These are phyloP conservation scores for Cosmopolites sordidus DNA, from an alignment of 2,888 invertebrate species.

Conservation along the genomic window DNA sequence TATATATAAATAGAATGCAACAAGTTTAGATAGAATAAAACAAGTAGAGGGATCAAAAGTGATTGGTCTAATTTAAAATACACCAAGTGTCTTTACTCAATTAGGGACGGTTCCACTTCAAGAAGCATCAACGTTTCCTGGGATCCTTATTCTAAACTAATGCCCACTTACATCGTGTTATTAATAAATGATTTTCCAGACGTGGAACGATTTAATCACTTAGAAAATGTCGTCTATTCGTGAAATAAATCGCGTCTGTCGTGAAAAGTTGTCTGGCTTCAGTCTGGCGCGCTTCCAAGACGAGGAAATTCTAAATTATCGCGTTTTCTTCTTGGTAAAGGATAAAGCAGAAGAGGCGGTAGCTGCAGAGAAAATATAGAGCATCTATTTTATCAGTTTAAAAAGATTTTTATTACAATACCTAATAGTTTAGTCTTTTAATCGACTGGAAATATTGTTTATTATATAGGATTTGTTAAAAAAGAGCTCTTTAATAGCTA, in stretches of 20 bases:
- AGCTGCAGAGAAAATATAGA: not conserved
- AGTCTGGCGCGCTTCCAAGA: conserved; percentile 13
- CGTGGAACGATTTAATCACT: conserved; percentile 20
- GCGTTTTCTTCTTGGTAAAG: not conserved
- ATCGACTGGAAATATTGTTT: too few relatives aligned
- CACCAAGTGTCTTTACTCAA: too few relatives aligned
- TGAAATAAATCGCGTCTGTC: conserved; percentile 18
- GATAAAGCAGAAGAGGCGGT: not conserved
- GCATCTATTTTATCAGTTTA: not conserved
- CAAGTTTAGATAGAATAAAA: too few relatives aligned
- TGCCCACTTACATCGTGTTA: conserved; percentile 13
- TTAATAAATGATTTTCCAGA: conserved; percentile 25
- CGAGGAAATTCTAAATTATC: not conserved
- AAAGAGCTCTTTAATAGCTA: too few relatives aligned
- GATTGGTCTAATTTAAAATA: too few relatives aligned
- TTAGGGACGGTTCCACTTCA: too few relatives aligned
- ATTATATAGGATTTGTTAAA: too few relatives aligned
- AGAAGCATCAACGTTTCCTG: too few relatives aligned
- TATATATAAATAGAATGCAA: too few relatives aligned
- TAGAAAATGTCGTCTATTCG: conserved; percentile 15
- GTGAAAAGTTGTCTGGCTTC: conserved; percentile 15
- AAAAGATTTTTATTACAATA: not conserved
- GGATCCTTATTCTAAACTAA: too few relatives aligned
- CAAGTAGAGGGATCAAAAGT: too few relatives aligned
- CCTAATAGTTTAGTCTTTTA: too few relatives aligned